A percentile compares a stretch with the other conserved stretches of the same genome.
These are phyloP conservation scores for Cheilosia scutellata DNA, from an alignment of 2,888 invertebrate species.

Conservation along the genomic window DNA sequence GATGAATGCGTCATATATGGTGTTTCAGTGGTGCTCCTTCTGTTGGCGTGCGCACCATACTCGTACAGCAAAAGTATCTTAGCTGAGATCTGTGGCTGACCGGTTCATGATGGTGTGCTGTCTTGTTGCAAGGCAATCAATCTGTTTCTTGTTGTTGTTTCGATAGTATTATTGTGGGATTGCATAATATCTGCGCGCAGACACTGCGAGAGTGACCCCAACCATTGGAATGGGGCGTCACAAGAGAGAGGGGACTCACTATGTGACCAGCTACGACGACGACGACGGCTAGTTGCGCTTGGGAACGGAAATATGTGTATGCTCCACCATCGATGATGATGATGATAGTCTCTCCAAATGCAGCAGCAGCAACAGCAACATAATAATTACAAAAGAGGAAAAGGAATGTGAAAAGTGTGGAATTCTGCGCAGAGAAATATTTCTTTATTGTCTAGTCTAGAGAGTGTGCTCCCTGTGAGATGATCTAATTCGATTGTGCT, in stretches of 20 bases:
- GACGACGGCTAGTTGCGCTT: constrained; percentile 8
- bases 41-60: constrained; percentile 12
- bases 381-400: neutral
- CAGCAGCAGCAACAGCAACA: neutral
- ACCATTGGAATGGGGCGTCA: neutral
- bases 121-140: constrained; percentile 33
- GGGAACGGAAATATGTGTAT: constrained; percentile 33
- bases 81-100: neutral
- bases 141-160: neutral
- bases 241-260: neutral
- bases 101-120: neutral
- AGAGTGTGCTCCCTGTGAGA: neutral
- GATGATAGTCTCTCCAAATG: constrained; percentile 3
- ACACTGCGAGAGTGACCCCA: constrained; percentile 29
- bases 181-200: constrained; percentile 31
- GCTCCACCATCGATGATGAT: neutral
- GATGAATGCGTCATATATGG: constrained; percentile 40
- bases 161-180: constrained; percentile 20
- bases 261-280: neutral
- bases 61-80: neutral
- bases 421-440: constrained; percentile 5
- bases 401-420: constrained; percentile 8
- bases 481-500: constrained; percentile 17
- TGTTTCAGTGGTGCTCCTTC: constrained; percentile 29
- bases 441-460: constrained; percentile 14